Conservation (phyloP, 2,797 vertebrate genomes). For the Pseudochirops cupreus region DNA sequence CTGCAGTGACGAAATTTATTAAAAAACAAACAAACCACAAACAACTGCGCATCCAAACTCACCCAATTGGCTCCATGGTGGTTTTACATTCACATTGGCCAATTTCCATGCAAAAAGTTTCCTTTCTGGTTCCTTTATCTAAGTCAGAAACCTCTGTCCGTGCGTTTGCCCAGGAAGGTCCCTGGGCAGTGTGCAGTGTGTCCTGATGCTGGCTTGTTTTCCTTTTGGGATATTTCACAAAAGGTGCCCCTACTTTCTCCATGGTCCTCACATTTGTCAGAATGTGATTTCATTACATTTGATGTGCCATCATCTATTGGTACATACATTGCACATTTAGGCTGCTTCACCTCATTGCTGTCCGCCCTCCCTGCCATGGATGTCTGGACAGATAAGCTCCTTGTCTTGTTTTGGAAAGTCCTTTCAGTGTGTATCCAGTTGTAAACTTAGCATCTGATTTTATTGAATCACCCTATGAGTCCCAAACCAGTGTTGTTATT, state of each 20-base stretch:
- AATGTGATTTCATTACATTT: background rate
- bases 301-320: background rate
- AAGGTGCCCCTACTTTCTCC: background rate
- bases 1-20: too few relatives aligned
- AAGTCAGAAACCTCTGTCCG: too few relatives aligned
- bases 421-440: background rate
- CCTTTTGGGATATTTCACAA: background rate
- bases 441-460: background rate
- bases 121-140: too few relatives aligned
- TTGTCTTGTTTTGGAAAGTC: background rate
- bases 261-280: background rate
- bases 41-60: accelerated
- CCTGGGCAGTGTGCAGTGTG: background rate
- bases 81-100: background rate
- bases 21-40: background rate
- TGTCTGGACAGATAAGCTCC: background rate
- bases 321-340: too few relatives aligned
- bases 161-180: background rate
- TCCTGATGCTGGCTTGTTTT: background rate
- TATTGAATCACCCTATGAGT: background rate
- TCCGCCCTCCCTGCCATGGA: background rate
- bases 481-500: background rate
- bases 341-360: background rate
- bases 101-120: background rate
- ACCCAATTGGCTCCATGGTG: background rate